Evolutionary conservation across 2,797 vertebrate species (phyloP), one percentile per base, ranked within the genome.

Genomic region (Crocodylus rhombifer): DNA sequence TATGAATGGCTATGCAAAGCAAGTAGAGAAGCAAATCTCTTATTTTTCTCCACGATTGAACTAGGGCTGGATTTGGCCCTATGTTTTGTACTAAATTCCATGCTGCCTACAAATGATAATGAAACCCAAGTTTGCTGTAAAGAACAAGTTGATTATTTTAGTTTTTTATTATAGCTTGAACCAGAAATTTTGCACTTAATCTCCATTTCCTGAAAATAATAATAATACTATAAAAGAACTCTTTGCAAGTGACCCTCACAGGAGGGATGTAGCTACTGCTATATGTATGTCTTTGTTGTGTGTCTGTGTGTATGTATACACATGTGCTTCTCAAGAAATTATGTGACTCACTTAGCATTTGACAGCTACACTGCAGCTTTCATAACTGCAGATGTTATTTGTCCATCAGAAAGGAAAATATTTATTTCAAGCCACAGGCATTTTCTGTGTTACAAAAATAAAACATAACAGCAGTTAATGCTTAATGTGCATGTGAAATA

Each of bases 371-470:
- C 94, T 82, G 88, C 90, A 96, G 93, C 92, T 96, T 95, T 97
- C 95, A 94, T 78, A 94, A 96, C 86, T 96, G 88, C 97, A 97
- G 97, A 97, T 98, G 94, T 97, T 97, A 97, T 97, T 97, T 97
- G 97, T 97, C 97, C 96, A 95, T 97, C 96, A 97, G 89, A 90
- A 97, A 97, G 91, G 95, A 97, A 97, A 98, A 97, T 97, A 98
- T 97, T 97, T 98, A 94, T 97, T 97, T 96, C 80, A 36, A 97
- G 96, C 95, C 97, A 96, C 90, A 91, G 94, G 92, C 94, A 96
- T 95, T 97, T 97, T 97, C 93, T 88, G 89, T 14, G 2, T 87
- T 80, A 81, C 96, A 94, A 92, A 96, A 97, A 91, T 91, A 87
- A 96, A 97, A 89, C 92, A 30, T 23, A 96, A 67, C 82, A 90